Base-by-base conservation (phyloP, 2,888 invertebrate species). In the Polyommatus icarus region DNA sequence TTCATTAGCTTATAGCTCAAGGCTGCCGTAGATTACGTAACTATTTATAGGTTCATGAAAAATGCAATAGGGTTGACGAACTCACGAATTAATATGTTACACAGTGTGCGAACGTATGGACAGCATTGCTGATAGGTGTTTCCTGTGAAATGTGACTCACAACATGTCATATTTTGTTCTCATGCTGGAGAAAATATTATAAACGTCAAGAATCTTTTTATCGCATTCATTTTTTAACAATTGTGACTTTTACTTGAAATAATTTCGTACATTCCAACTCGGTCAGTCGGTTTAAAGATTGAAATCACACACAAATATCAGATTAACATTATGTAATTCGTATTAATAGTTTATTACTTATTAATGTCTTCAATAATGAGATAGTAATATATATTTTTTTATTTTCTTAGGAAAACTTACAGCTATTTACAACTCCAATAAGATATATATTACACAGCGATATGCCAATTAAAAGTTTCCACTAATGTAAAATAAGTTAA, bases 1-100 rank as follows among this genome's bases (percentile, higher is more conserved):
- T 54, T 54, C 54, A 75, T 54, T 75, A 54, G 54, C 29, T 75
- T 29, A 54, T 75, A 54, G 75, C 86, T 87, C 91, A 91, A 91
- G 92, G 91, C 85, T 90, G 83, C 84, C 87, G 87, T 87, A 86
- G 83, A 85, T 83, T 86, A 84, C 84, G 82, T 81, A 82, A 81
- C 85, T 91, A 89, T 89, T 89, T 90, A 86, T 85, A 85, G 83
- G 78, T 78, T 78, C 78, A 82, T 84, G 84, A 86, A 86, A 84
- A 83, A 82, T 84, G 83, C 82, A 81, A 79, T 83, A 84, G 84
- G 88, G 88, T 88, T 86, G 84, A 84, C 83, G 87, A 88, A 86
- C 88, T 87, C 84, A 24, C 15, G 77, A 80, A 80, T 81, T 82
- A 79, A 79, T 81, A 81, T 79, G 77, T 80, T 80, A 78, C 81